phyloP scores from a whole-genome alignment of 2,113 vertebrate species.

The Sylvia atricapilla region DNA sequence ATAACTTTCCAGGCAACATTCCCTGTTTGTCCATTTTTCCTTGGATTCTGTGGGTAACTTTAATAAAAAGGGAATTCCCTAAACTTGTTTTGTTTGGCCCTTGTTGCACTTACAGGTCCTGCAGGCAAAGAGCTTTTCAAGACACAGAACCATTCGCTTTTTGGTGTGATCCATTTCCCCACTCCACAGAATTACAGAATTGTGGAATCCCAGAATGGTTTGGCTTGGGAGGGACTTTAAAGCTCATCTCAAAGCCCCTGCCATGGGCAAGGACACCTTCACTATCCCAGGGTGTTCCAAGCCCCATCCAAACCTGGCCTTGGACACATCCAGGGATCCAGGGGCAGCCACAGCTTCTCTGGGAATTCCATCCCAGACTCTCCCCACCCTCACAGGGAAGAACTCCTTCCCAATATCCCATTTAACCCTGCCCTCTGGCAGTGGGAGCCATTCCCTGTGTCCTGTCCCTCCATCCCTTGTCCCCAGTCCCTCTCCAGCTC shows the following conservation, averaged over 20 bases:
- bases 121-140: not conserved
- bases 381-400: not conserved
- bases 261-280: not conserved
- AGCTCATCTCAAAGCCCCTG: not conserved
- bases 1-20: not conserved
- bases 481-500: not conserved
- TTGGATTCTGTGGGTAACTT: not conserved
- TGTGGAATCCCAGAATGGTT: not conserved
- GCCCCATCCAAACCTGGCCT: accelerated
- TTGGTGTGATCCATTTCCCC: not conserved
- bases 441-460: not conserved
- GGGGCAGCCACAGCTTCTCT: not conserved
- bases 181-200: not conserved
- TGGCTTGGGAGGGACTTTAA: not conserved
- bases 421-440: not conserved
- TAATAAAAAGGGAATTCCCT: not conserved
- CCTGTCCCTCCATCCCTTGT: not conserved
- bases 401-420: not conserved
- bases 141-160: not conserved
- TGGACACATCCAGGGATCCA: not conserved
- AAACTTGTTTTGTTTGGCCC: not conserved
- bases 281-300: accelerated
- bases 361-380: not conserved
- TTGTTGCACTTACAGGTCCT: not conserved
- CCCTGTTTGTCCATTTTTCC: not conserved